These are phyloP conservation scores for Chiroxiphia lanceolata DNA, from an alignment of 2,797 vertebrate species.

Conservation along the genomic window DNA sequence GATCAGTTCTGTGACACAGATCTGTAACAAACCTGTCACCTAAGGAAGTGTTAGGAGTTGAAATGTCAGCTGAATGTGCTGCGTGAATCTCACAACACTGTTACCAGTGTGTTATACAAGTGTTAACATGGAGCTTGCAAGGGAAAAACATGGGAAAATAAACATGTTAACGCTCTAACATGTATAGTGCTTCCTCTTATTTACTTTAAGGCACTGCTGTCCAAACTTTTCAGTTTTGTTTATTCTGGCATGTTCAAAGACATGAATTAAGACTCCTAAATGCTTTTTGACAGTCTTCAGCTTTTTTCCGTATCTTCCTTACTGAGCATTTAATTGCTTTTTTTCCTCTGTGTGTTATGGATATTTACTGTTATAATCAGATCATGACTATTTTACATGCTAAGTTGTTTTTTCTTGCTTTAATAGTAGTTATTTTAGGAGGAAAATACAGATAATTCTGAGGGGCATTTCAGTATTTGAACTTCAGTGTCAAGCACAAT, in stretches of 20 bases:
- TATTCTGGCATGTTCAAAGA: neutral
- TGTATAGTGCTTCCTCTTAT: neutral
- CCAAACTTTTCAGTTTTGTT: neutral
- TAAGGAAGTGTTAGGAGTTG: neutral
- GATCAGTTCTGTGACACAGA: neutral
- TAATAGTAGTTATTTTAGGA: neutral
- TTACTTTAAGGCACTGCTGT: neutral
- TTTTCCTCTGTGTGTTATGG: neutral
- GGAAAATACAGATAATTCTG: neutral
- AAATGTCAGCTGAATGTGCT: neutral
- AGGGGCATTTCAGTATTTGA: neutral
- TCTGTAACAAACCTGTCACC: neutral
- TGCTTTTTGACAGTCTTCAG: neutral
- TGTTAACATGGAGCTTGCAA: neutral
- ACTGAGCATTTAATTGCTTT: neutral
- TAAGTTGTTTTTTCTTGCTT: neutral
- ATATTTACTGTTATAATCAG: neutral
- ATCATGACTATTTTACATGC: neutral
- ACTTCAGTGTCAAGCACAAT: neutral
- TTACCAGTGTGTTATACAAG: neutral
- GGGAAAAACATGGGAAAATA: neutral
- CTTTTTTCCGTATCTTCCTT: neutral
- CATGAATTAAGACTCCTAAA: neutral
- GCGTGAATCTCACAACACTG: neutral
- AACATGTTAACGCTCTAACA: neutral